These are phyloP conservation scores for Lepidocolaptes lacrymiger DNA, from an alignment of 2,797 vertebrate species.

Conservation along the genomic window DNA sequence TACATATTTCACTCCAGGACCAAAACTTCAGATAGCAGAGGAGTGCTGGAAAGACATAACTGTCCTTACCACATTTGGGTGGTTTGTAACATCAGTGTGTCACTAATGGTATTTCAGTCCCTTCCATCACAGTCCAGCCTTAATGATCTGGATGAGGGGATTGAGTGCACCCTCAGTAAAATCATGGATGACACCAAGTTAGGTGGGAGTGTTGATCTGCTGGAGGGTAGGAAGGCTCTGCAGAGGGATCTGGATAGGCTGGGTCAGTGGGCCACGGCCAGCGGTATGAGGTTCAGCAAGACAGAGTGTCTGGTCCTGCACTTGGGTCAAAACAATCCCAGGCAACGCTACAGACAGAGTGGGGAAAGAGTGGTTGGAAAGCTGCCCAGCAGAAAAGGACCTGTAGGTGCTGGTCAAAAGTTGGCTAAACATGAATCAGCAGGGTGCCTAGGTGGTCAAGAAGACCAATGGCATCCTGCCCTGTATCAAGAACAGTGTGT, in stretches of 20 bases:
- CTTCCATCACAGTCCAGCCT: background rate
- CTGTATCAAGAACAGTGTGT: background rate
- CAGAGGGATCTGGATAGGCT: background rate
- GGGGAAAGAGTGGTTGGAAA: fast-evolving
- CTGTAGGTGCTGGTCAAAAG: background rate
- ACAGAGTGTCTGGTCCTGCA: fast-evolving
- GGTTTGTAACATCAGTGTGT: background rate
- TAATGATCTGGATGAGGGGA: background rate
- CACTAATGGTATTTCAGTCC: background rate
- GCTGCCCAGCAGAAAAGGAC: background rate
- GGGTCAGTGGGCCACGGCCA: background rate
- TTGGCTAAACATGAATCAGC: background rate
- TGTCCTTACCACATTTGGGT: background rate
- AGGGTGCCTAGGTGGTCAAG: background rate
- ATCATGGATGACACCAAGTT: background rate
- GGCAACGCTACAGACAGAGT: fast-evolving
- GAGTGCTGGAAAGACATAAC: background rate
- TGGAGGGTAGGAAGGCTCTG: background rate
- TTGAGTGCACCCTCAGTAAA: background rate
- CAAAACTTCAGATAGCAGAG: background rate
- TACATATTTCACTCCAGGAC: background rate
- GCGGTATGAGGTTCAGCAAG: background rate
- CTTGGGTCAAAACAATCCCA: background rate
- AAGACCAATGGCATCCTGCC: background rate
- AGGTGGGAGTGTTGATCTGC: background rate